A percentile compares a stretch with the other conserved stretches of the same genome.
Conservation (phyloP, 2,113 vertebrate species). For the Panthera tigris region DNA sequence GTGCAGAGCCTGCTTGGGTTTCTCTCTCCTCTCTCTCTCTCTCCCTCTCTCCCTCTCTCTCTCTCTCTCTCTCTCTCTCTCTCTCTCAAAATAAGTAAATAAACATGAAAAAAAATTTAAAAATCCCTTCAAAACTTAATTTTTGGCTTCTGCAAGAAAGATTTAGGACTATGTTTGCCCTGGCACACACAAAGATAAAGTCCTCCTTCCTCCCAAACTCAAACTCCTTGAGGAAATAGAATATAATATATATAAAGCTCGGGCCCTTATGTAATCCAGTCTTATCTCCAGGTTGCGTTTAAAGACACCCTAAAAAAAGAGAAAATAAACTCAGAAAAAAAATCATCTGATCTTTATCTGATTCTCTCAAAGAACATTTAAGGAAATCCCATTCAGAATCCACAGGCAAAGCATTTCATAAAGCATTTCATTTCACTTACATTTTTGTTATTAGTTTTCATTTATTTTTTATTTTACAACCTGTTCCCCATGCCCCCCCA, state of each 20-base stretch:
- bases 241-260: not conserved
- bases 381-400: not conserved
- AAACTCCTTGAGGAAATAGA: not conserved
- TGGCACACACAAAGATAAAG: not conserved
- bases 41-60: too few species aligned
- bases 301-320: not conserved
- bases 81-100: too few species aligned
- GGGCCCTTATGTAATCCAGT: not conserved
- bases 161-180: not conserved
- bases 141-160: not conserved
- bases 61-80: too few species aligned
- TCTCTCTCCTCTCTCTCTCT: too few species aligned
- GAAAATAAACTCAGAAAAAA: slow-evolving; percentile 18
- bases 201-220: not conserved
- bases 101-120: too few species aligned
- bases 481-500: rapidly evolving
- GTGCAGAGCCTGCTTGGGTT: too few species aligned
- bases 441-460: not conserved
- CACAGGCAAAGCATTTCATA: not conserved
- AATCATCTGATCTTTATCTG: not conserved
- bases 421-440: not conserved
- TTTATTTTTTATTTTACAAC: not conserved
- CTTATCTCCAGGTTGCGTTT: not conserved
- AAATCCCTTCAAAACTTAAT: not conserved
- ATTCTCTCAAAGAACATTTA: not conserved